Percentiles rank a stretch among this genome's conserved stretches.
phyloP scores from a whole-genome alignment of 2,797 vertebrate genomes.

The Tapirus indicus region DNA sequence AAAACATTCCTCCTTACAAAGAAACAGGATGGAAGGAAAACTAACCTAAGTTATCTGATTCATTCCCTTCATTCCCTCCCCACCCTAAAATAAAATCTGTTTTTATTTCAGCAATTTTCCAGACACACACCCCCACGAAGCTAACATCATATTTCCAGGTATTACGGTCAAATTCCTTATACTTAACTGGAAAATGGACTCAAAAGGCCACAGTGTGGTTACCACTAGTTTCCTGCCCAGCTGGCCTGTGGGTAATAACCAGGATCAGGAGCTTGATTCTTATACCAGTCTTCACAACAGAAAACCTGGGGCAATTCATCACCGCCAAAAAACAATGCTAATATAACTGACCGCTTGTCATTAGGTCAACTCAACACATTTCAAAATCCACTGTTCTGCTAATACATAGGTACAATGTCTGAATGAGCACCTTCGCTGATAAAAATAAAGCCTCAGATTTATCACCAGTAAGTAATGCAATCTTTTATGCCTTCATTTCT shows the following conservation, averaged over 20 bases:
- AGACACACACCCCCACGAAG: neutral
- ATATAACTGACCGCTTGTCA: neutral
- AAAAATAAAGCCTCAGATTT: slow-evolving; percentile 21
- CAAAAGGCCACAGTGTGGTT: neutral
- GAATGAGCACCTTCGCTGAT: neutral
- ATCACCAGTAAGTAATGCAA: slow-evolving; percentile 15
- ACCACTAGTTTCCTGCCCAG: neutral
- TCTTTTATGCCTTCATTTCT: slow-evolving; percentile 3
- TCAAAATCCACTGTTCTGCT: neutral
- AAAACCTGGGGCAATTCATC: neutral
- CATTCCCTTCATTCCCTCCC: slow-evolving; percentile 45
- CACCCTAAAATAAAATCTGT: slow-evolving; percentile 1
- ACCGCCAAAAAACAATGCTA: neutral
- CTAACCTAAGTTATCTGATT: slow-evolving; percentile 12
- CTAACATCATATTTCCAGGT: neutral
- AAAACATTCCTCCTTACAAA: slow-evolving; percentile 71
- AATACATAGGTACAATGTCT: neutral
- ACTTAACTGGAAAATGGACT: slow-evolving; percentile 14
- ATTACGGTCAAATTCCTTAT: slow-evolving; percentile 30
- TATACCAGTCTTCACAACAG: neutral
- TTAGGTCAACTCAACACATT: neutral
- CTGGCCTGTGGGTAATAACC: neutral
- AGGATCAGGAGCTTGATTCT: neutral
- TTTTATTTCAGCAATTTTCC: slow-evolving; percentile 49
- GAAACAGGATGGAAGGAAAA: slow-evolving; percentile 58